These are phyloP conservation scores for Drosophila pseudoananassae DNA, from an alignment of 1,140 invertebrate species.

Conservation along the genomic window DNA sequence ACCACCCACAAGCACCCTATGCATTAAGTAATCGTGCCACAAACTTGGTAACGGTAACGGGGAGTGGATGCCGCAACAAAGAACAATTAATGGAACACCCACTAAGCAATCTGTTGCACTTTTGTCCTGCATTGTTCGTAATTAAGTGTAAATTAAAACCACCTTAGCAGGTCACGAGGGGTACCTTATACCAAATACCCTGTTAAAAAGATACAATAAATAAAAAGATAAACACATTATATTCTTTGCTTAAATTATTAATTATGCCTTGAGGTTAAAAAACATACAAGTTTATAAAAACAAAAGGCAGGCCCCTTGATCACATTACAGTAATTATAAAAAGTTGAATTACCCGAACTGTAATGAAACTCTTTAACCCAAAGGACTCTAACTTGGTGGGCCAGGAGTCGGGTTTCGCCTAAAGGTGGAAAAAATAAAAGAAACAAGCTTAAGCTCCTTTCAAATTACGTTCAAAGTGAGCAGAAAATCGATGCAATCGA, in stretches of 20 bases:
- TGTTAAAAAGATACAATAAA: neutral
- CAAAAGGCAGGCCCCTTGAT: neutral
- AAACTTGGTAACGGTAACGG: neutral
- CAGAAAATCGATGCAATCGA: constrained; percentile 77
- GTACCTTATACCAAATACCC: constrained; percentile 5
- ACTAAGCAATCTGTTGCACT: constrained; percentile 54
- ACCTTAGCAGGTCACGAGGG: constrained; percentile 32
- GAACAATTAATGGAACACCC: constrained; percentile 56
- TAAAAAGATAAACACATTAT: neutral
- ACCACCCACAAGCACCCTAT: neutral
- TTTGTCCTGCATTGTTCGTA: constrained; percentile 30
- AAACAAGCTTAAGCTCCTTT: constrained; percentile 49
- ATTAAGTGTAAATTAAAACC: constrained; percentile 67
- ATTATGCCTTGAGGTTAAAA: neutral
- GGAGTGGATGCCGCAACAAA: constrained; percentile 23
- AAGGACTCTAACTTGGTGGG: neutral
- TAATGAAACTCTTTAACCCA: constrained; percentile 5
- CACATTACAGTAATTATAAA: constrained; percentile 19
- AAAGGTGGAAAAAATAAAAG: constrained; percentile 33
- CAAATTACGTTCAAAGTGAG: constrained; percentile 39
- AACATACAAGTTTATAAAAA: neutral
- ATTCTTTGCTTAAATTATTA: neutral
- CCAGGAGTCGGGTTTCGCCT: constrained; percentile 25
- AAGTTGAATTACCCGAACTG: constrained; percentile 11
- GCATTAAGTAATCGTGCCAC: constrained; percentile 47